Percentiles rank a stretch among this genome's conserved stretches.
Conservation (phyloP, 2,888 invertebrate species). For the Tetragonisca angustula region DNA sequence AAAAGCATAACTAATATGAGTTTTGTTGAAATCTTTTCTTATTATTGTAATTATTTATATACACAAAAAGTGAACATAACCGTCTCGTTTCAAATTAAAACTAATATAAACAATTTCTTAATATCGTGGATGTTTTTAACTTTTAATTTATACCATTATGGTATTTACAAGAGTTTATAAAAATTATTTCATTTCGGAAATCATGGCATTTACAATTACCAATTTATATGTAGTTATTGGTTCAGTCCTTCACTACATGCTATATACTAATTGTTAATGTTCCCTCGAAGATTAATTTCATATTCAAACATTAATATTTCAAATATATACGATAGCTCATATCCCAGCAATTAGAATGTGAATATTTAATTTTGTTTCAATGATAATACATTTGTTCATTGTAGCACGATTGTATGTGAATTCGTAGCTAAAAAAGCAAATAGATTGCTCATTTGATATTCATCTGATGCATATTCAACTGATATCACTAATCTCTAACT, state of each 20-base stretch:
- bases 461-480: constrained; percentile 1
- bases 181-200: too few species aligned
- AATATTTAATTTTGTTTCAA: background rate
- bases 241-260: background rate
- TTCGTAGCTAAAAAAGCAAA: background rate
- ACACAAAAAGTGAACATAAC: too few species aligned
- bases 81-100: too few species aligned
- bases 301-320: background rate
- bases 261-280: background rate
- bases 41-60: too few species aligned
- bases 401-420: background rate
- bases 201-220: too few species aligned
- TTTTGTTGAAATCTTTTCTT: too few species aligned
- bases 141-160: too few species aligned
- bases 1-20: too few species aligned
- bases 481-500: background rate
- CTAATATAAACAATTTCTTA: too few species aligned
- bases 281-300: background rate
- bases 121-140: too few species aligned
- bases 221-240: too few species aligned
- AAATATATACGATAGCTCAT: background rate
- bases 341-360: background rate
- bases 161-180: too few species aligned
- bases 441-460: background rate
- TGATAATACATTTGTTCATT: background rate